These are phyloP conservation scores for Ctena decussata DNA, from an alignment of 2,888 invertebrate genomes.

Conservation along the genomic window DNA sequence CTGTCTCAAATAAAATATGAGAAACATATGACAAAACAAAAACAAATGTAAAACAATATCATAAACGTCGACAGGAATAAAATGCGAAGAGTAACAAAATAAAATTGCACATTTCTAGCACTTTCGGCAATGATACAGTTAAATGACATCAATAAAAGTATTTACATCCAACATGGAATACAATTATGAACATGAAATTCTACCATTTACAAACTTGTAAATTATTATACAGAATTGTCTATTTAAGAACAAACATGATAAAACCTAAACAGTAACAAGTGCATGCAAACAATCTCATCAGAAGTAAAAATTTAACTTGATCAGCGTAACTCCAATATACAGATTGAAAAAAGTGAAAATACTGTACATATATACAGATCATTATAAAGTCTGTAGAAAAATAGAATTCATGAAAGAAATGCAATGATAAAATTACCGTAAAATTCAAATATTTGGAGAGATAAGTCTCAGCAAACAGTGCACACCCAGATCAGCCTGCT, in stretches of 20 bases:
- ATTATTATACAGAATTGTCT: too few species aligned
- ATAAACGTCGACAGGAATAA: neutral
- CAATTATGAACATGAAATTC: neutral
- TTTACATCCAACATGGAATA: neutral
- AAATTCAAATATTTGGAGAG: too few species aligned
- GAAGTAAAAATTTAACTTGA: neutral
- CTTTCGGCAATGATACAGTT: neutral
- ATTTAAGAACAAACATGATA: too few species aligned
- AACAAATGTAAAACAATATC: neutral
- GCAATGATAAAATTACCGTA: too few species aligned
- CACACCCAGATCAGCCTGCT: too few species aligned
- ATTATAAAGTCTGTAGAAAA: neutral
- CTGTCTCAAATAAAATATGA: neutral
- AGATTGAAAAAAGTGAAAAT: neutral
- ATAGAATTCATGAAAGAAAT: neutral
- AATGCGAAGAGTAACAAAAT: neutral
- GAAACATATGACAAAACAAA: too few species aligned
- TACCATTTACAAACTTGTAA: too few species aligned
- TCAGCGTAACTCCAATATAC: neutral
- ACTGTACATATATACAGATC: neutral
- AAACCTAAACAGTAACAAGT: too few species aligned
- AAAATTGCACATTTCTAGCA: slow-evolving; percentile 5
- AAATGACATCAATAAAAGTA: neutral
- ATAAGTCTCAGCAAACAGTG: too few species aligned
- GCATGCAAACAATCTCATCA: neutral